These are phyloP conservation scores for Chironomus striatipennis DNA, from an alignment of 1,140 invertebrate species.

Conservation along the genomic window DNA sequence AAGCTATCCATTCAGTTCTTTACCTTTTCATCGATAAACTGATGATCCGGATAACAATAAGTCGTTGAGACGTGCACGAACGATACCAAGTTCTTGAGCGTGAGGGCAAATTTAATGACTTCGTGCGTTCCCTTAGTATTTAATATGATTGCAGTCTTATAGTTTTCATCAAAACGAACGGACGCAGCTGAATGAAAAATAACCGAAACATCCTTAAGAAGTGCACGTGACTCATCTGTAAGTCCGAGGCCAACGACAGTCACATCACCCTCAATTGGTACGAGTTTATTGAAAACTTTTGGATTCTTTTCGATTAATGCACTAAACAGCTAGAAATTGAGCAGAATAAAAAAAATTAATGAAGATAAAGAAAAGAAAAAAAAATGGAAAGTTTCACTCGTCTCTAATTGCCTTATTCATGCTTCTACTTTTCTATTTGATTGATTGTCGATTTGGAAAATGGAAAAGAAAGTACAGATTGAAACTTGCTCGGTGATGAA, in stretches of 20 bases:
- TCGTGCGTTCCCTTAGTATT: slow-evolving; percentile 59
- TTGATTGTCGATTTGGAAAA: slow-evolving; percentile 8
- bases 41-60: slow-evolving; percentile 68
- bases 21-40: slow-evolving; percentile 57
- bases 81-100: slow-evolving; percentile 57
- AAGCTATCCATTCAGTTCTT: not conserved
- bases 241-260: slow-evolving; percentile 66
- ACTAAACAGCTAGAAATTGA: slow-evolving; percentile 56
- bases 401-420: slow-evolving; percentile 5
- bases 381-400: not conserved
- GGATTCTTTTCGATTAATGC: slow-evolving; percentile 49
- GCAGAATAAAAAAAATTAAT: not conserved
- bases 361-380: not conserved
- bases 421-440: not conserved
- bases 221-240: slow-evolving; percentile 49
- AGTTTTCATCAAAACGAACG: slow-evolving; percentile 73
- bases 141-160: slow-evolving; percentile 59
- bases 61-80: slow-evolving; percentile 76
- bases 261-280: slow-evolving; percentile 76
- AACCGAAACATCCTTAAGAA: slow-evolving; percentile 58
- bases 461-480: not conserved
- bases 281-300: slow-evolving; percentile 61
- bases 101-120: slow-evolving; percentile 54
- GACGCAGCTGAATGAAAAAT: slow-evolving; percentile 90
- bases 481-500: not conserved